A percentile compares a stretch with the other conserved stretches of the same genome.
These are phyloP conservation scores for Heterotilapia buettikoferi DNA, from an alignment of 2,113 vertebrate species.

Conservation along the genomic window DNA sequence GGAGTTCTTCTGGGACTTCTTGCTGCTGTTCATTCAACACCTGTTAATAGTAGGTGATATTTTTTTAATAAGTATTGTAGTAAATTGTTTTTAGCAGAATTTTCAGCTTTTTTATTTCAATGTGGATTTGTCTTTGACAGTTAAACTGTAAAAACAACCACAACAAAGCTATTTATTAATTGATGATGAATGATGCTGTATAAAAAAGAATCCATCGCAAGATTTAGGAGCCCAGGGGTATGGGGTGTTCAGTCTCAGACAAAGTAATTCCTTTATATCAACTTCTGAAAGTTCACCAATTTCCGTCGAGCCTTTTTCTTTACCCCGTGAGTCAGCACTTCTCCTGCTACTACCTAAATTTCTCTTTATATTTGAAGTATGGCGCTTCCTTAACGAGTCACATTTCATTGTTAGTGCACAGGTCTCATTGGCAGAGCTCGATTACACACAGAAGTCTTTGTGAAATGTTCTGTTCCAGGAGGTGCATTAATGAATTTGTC, in stretches of 20 bases:
- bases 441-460: slow-evolving; percentile 49
- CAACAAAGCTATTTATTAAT: background rate
- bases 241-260: background rate
- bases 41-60: slow-evolving; percentile 36
- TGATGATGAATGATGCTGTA: background rate
- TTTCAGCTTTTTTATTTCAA: background rate
- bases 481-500: slow-evolving; percentile 34
- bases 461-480: slow-evolving; percentile 34
- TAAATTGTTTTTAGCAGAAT: background rate
- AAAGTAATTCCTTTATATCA: background rate
- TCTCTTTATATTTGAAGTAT: slow-evolving; percentile 11
- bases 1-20: slow-evolving; percentile 42
- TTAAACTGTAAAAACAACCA: background rate
- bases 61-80: background rate
- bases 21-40: slow-evolving; percentile 1
- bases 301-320: background rate
- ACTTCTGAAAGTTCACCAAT: slow-evolving; percentile 2
- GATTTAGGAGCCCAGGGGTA: background rate
- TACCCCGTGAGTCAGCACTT: slow-evolving; percentile 22
- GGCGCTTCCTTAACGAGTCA: background rate
- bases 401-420: slow-evolving; percentile 29
- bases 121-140: background rate
- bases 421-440: background rate
- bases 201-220: background rate
- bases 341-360: background rate